Evolutionary conservation across 2,888 invertebrate genomes (phyloP).

Genomic region (Pachycephus smyrnensis): DNA sequence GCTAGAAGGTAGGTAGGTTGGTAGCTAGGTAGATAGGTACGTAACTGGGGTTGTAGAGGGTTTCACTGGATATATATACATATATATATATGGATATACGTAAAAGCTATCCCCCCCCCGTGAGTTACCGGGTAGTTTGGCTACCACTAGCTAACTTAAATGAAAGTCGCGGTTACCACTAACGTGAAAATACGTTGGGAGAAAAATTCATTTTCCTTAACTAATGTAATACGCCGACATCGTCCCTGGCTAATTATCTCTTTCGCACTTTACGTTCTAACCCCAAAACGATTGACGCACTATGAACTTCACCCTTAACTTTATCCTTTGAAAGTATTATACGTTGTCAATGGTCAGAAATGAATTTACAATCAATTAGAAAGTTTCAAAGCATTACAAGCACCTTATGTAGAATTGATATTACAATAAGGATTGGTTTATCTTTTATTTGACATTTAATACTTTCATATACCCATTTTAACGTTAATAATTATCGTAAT

Average conservation of each 20-base stretch:
- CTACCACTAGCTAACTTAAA: slow-evolving; percentile 54
- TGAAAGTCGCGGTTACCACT: slow-evolving; percentile 51
- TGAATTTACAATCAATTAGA: neutral
- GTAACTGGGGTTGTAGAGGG: neutral
- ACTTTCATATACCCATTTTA: no score
- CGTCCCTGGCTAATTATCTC: neutral
- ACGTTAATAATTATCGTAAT: no score
- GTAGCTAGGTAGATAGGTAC: neutral
- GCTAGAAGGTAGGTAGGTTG: neutral
- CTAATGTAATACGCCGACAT: slow-evolving; percentile 45
- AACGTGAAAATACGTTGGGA: slow-evolving; percentile 52
- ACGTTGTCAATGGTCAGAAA: neutral
- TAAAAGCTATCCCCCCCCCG: neutral
- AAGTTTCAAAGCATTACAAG: no score
- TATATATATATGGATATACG: slow-evolving; percentile 4
- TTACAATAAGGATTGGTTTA: no score
- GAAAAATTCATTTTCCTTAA: slow-evolving; percentile 57
- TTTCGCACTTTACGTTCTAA: neutral
- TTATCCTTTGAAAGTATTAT: neutral
- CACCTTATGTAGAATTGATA: no score
- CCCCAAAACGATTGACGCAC: neutral
- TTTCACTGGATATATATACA: neutral
- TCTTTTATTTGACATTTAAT: no score
- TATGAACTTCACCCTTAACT: neutral
- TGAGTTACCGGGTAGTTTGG: slow-evolving; percentile 49